Conservation (phyloP, 2,888 invertebrate genomes). For the Amphipoea oculea region DNA sequence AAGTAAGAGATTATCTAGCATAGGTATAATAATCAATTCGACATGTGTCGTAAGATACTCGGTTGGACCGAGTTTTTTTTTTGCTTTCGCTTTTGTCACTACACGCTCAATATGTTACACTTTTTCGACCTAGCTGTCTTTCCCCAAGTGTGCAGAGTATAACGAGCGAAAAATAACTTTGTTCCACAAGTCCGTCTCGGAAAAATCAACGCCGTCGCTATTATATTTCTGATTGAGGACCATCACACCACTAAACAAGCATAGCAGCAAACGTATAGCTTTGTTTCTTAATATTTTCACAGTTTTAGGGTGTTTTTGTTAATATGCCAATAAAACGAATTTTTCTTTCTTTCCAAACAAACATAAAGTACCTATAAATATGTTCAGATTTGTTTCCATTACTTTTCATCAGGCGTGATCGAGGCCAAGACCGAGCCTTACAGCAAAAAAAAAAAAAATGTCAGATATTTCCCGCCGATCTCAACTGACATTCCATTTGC, state of each 20-base stretch:
- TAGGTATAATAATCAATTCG: not conserved
- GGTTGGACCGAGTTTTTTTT: not conserved
- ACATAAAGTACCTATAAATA: not conserved
- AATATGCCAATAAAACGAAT: not conserved
- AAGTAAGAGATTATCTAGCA: too few relatives aligned
- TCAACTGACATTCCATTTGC: conserved; percentile 24
- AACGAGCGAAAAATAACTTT: too few relatives aligned
- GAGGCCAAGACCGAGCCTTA: too few relatives aligned
- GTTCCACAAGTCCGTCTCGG: too few relatives aligned
- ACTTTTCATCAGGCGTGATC: too few relatives aligned
- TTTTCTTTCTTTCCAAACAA: not conserved
- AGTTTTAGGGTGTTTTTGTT: not conserved
- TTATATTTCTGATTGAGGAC: not conserved
- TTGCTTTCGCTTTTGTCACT: not conserved
- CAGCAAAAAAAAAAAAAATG: not conserved
- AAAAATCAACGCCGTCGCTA: not conserved
- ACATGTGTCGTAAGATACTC: not conserved
- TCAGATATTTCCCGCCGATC: not conserved
- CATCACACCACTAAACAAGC: not conserved
- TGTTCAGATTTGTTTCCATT: not conserved
- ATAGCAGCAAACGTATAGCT: not conserved
- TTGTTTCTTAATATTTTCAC: not conserved
- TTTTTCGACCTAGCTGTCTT: not conserved
- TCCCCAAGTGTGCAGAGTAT: not conserved
- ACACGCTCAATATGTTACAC: not conserved